Conservation (phyloP, 2,888 invertebrate genomes). For the Lasioglossum lativentre region DNA sequence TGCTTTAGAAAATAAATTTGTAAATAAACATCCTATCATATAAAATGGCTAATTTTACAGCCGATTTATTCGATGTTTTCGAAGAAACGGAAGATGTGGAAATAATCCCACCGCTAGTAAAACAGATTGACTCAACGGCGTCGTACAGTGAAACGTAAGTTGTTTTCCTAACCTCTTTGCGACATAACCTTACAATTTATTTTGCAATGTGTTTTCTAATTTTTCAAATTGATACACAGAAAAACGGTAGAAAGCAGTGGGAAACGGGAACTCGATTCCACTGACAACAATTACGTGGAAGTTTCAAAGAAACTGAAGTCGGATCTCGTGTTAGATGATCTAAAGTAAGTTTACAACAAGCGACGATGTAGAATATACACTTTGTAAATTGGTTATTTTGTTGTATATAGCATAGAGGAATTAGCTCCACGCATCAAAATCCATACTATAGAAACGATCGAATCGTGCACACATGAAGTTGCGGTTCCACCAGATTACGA, state of each 20-base stretch:
- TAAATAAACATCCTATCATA: background rate
- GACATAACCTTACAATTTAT: slow-evolving; percentile 26
- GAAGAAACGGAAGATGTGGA: slow-evolving; percentile 79
- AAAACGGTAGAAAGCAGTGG: slow-evolving; percentile 45
- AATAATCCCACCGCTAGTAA: slow-evolving; percentile 62
- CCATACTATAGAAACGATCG: slow-evolving; percentile 95
- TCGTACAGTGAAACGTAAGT: slow-evolving; percentile 54
- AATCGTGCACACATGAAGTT: slow-evolving; percentile 98
- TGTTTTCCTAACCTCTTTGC: slow-evolving; percentile 28
- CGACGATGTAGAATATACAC: background rate
- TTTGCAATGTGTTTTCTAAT: background rate
- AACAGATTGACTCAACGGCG: slow-evolving; percentile 43
- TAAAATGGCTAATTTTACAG: slow-evolving; percentile 81
- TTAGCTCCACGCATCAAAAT: slow-evolving; percentile 93
- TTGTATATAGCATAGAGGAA: slow-evolving; percentile 88
- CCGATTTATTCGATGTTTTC: slow-evolving; percentile 83
- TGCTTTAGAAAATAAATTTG: background rate
- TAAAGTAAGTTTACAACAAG: slow-evolving; percentile 77
- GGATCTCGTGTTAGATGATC: slow-evolving; percentile 78
- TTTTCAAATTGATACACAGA: slow-evolving; percentile 41
- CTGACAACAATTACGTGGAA: slow-evolving; percentile 51
- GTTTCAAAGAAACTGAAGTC: slow-evolving; percentile 75
- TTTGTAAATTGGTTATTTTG: background rate
- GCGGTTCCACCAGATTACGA: slow-evolving; percentile 95
- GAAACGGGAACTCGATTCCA: slow-evolving; percentile 68